These are phyloP conservation scores for Manacus vitellinus DNA, from an alignment of 2,113 vertebrate genomes.

Conservation along the genomic window DNA sequence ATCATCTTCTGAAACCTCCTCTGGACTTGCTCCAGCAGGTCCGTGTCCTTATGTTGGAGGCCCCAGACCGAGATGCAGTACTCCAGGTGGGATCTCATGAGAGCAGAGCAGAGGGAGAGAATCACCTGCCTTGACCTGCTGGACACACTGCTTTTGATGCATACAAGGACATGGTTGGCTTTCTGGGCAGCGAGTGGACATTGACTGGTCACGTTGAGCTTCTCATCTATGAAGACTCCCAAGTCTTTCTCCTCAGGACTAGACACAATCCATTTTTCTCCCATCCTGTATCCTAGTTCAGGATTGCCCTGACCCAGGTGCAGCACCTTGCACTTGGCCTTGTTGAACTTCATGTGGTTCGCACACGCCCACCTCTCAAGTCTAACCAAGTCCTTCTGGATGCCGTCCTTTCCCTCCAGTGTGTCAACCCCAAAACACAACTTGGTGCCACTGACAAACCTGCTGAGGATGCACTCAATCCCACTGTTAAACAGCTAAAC, in stretches of 20 bases:
- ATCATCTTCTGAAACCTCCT: background rate
- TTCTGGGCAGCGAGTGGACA: background rate
- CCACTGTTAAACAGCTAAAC: background rate
- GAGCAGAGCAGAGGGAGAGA: background rate
- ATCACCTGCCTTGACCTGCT: background rate
- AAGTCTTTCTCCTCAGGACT: background rate
- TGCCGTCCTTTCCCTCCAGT: background rate
- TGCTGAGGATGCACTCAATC: background rate
- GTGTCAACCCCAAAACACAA: background rate
- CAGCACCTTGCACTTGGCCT: background rate
- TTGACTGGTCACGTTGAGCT: background rate
- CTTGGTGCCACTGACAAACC: background rate
- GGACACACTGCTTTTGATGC: background rate
- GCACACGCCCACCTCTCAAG: background rate
- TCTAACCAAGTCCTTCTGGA: background rate
- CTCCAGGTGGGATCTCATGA: background rate
- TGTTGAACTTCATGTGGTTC: background rate
- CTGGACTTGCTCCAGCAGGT: background rate
- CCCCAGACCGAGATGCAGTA: background rate
- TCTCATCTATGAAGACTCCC: background rate
- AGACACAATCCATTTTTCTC: background rate
- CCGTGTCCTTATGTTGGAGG: no score
- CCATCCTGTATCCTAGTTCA: background rate
- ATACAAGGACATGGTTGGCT: background rate
- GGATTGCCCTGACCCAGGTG: background rate